Base-by-base conservation (phyloP, 2,113 vertebrate genomes). In the Perca schrenkii region DNA sequence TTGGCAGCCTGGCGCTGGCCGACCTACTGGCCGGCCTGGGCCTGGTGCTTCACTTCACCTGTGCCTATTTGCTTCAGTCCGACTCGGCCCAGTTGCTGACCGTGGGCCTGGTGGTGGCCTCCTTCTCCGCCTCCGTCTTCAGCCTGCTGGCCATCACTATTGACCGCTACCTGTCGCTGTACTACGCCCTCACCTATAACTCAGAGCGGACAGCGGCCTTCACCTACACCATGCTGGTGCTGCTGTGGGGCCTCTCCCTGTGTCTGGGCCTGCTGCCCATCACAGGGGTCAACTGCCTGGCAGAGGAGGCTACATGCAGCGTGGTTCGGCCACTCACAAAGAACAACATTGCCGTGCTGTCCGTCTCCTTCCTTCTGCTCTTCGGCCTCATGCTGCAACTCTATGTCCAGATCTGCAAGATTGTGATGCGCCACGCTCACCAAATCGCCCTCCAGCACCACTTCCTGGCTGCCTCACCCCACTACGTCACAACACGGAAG, bases 331-430 rank as follows among this genome's bases (percentile, higher is more conserved):
- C 98, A 0, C 97, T 99, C 81, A 99, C 98, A 49, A 99, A 99
- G 95, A 99, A 99, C 95, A 98, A 99, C 70, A 92, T 99, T 0
- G 98, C 97, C 0, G 94, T 98, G 74, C 96, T 99, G 4, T 99
- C 98, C 0, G 92, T 99, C 78, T 99, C 98, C 77, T 99, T 99
- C 95, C 94, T 99, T 94, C 95, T 99, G 83, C 97, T 97, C 90
- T 99, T 99, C 22, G 98, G 98, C 36, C 96, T 99, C 89, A 99
- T 99, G 98, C 96, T 99, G 67, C 98, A 99, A 92, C 97, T 99
- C 61, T 99, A 99, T 82, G 95, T 99, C 52, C 98, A 99, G 90
- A 99, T 99, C 95, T 99, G 98, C 88, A 99, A 99, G 93, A 99
- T 99, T 0, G 98, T 99, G 83, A 97, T 98, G 97, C 95, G 97